These are phyloP conservation scores for Champsocephalus gunnari DNA, from an alignment of 2,797 vertebrate genomes.

Conservation along the genomic window DNA sequence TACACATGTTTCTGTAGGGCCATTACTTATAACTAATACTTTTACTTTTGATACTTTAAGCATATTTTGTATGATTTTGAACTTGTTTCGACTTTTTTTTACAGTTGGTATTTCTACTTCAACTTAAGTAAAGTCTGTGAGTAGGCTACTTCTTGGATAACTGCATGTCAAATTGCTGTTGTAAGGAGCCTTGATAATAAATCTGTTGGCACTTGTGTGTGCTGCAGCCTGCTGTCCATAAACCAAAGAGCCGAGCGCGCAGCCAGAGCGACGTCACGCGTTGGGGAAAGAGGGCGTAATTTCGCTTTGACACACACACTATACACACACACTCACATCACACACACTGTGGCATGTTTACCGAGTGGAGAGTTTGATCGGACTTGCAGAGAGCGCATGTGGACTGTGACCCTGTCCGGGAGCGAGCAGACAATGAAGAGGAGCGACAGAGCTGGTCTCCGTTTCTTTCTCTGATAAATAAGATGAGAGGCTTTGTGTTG, in stretches of 20 bases:
- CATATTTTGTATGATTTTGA: no score
- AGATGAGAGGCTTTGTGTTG: constrained; percentile 53
- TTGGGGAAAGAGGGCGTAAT: constrained; percentile 58
- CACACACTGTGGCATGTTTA: constrained; percentile 44
- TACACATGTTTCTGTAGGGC: no score
- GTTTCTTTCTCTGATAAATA: constrained; percentile 22
- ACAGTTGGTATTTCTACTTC: no score
- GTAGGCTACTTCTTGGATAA: no score
- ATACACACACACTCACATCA: background rate
- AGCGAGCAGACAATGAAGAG: constrained; percentile 40
- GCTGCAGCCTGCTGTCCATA: constrained; percentile 16
- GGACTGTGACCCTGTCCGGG: constrained; percentile 34
- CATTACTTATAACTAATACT: no score
- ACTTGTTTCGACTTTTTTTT: no score
- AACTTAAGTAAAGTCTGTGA: no score
- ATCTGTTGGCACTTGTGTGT: background rate
- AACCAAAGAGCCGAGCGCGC: constrained; percentile 23
- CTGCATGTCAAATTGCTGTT: background rate
- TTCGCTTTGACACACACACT: constrained; percentile 44
- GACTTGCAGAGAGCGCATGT: constrained; percentile 54
- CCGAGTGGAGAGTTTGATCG: constrained; percentile 33
- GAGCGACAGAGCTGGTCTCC: constrained; percentile 12
- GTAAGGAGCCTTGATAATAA: constrained; percentile 4
- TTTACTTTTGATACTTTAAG: no score
- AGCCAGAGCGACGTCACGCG: constrained; percentile 66